Evolutionary conservation across 2,888 invertebrate genomes (phyloP), one percentile per base, ranked within the genome.

Genomic region (Ferdinandea cuprea): DNA sequence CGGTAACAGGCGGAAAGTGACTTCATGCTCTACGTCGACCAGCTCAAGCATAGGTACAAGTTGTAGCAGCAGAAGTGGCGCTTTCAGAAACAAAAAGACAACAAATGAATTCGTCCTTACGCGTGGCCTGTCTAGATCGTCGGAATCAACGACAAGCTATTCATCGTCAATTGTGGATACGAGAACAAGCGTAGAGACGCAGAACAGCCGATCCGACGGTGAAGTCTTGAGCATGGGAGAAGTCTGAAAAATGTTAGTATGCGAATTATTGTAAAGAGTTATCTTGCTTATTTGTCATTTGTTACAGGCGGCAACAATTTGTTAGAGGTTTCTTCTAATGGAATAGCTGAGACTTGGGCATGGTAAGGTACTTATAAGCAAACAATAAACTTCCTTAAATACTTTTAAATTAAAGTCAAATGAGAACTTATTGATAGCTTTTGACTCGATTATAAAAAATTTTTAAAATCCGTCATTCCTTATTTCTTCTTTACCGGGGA

Each of bases 211-310:
- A 2, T 81, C 80, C 9, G 76, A 81, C 1, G 80, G 80, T 1
- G 80, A 81, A n/a, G 59, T 81, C 5, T 42, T 56, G 7, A 81
- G 80, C 28, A 5, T 71, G 9, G 80, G 76, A 1, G 74, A 80
- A 44, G 37, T 74, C 8, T 73, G 2, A 11, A 11, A 13, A 15
- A 40, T 13, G 40, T 40, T 6, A 13, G 37, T n/a, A n/a, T 3
- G 4, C 37, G 13, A 13, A 7, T 13, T 40, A 2, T n/a, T 37
- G 6, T 37, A 6, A 5, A 15, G 0, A 2, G 15, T 1, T 5
- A 4, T 13, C 1, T 2, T 6, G 2, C 13, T 15, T 5, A 13
- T 37, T 37, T 25, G 25, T 25, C 3, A 25, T 25, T 25, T 25
- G 25, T 5, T 5, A 25, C 5, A 2, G 25, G 5, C 5, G 25